Evolutionary conservation across 2,888 invertebrate genomes (phyloP).

Genomic region (Aphidius colemani): DNA sequence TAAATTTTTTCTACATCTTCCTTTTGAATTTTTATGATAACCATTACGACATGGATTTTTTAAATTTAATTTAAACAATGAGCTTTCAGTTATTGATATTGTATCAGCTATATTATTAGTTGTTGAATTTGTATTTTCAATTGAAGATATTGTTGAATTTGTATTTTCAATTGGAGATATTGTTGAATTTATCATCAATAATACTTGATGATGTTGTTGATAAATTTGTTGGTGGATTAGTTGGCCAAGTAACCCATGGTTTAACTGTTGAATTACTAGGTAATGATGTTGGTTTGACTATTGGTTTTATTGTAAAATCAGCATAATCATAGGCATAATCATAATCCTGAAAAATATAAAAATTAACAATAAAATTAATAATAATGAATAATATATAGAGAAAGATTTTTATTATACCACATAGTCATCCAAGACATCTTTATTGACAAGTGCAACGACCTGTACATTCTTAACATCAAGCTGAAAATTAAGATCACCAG

Average conservation of each 20-base stretch:
- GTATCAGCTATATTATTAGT: background rate
- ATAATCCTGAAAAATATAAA: conserved; percentile 64
- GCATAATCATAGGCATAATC: conserved; percentile 76
- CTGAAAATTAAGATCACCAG: conserved; percentile 79
- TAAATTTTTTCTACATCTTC: conserved; percentile 50
- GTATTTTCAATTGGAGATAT: background rate
- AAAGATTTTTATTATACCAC: conserved; percentile 60
- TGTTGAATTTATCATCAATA: too few species aligned
- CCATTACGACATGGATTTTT: conserved; percentile 43
- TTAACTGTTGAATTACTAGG: conserved; percentile 30
- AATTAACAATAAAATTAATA: conserved; percentile 1
- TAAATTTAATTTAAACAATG: background rate
- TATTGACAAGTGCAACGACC: conserved; percentile 71
- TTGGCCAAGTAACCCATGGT: conserved; percentile 36
- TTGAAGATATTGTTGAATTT: too few species aligned
- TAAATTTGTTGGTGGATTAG: conserved; percentile 29
- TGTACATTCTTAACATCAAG: conserved; percentile 79
- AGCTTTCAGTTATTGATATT: background rate
- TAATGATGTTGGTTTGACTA: conserved; percentile 40
- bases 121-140: background rate
- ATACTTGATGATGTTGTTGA: too few species aligned
- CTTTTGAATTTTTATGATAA: conserved; percentile 49
- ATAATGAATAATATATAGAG: background rate
- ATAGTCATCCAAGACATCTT: conserved; percentile 65
- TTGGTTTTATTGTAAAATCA: conserved; percentile 73